Percentiles rank a stretch among this genome's conserved stretches.
phyloP scores from a whole-genome alignment of 1,140 invertebrate genomes.

The Drepana arcuata region DNA sequence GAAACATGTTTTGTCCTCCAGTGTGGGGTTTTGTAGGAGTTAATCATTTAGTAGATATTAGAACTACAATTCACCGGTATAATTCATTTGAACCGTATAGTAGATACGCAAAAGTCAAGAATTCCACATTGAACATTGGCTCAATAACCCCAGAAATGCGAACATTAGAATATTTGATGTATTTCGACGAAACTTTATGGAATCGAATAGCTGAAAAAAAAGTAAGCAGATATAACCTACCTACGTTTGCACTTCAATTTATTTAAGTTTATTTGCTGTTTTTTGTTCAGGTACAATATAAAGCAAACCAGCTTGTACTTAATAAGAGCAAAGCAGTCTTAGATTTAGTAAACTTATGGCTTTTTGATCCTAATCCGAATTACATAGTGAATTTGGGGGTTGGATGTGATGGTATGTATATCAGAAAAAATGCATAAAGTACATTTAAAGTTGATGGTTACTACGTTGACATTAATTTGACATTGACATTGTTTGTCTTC shows the following conservation, averaged over 20 bases:
- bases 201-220: conserved; percentile 35
- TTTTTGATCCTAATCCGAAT: conserved; percentile 31
- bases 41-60: conserved; percentile 66
- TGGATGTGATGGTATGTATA: conserved; percentile 54
- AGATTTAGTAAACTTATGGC: conserved; percentile 60
- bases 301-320: background rate
- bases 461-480: no score
- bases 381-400: conserved; percentile 63
- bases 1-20: conserved; percentile 68
- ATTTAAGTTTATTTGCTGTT: no score
- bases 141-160: conserved; percentile 55
- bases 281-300: no score
- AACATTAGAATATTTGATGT: conserved; percentile 59
- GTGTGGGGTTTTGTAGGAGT: conserved; percentile 72
- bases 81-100: conserved; percentile 53
- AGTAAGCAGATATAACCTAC: no score
- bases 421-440: no score
- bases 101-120: conserved; percentile 46
- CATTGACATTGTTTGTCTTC: no score
- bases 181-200: conserved; percentile 46
- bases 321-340: conserved; percentile 52
- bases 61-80: conserved; percentile 59
- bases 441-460: no score
- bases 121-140: conserved; percentile 60
- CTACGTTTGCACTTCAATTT: no score